These are phyloP conservation scores for Drosophila hydei DNA, from an alignment of 1,140 invertebrate species.

Conservation along the genomic window DNA sequence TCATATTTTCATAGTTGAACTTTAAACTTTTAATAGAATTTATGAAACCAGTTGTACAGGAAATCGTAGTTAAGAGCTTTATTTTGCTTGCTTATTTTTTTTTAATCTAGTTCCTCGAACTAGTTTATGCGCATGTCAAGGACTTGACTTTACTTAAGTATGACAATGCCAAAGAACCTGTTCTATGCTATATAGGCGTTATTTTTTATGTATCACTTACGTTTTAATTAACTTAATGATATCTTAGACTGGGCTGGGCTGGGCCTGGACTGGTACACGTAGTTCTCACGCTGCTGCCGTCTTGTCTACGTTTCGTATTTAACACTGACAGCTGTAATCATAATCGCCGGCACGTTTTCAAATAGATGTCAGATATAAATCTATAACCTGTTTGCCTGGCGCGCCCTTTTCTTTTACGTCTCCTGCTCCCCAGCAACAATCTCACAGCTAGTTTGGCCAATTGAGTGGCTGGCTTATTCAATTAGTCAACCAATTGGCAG, in stretches of 20 bases:
- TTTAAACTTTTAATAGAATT: background rate
- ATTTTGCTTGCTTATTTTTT: background rate
- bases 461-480: slow-evolving; percentile 38
- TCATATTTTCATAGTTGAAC: no score
- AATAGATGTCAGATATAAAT: slow-evolving; percentile 57
- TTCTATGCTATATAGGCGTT: slow-evolving; percentile 13
- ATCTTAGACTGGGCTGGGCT: background rate
- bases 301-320: slow-evolving; percentile 49
- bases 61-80: background rate
- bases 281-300: slow-evolving; percentile 50
- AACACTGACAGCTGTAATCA: slow-evolving; percentile 45
- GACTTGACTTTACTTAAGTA: slow-evolving; percentile 14
- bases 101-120: slow-evolving; percentile 10
- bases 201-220: slow-evolving; percentile 11
- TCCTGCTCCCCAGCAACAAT: background rate
- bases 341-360: slow-evolving; percentile 67
- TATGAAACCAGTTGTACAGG: slow-evolving; percentile 8
- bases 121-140: slow-evolving; percentile 35
- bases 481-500: slow-evolving; percentile 34
- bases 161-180: slow-evolving; percentile 38
- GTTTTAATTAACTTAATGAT: slow-evolving; percentile 42
- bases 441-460: slow-evolving; percentile 21
- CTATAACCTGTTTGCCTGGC: slow-evolving; percentile 40
- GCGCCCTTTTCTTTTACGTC: slow-evolving; percentile 50
- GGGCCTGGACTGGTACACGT: background rate